phyloP scores from a whole-genome alignment of 2,113 vertebrate genomes.

The Eidolon helvum region DNA sequence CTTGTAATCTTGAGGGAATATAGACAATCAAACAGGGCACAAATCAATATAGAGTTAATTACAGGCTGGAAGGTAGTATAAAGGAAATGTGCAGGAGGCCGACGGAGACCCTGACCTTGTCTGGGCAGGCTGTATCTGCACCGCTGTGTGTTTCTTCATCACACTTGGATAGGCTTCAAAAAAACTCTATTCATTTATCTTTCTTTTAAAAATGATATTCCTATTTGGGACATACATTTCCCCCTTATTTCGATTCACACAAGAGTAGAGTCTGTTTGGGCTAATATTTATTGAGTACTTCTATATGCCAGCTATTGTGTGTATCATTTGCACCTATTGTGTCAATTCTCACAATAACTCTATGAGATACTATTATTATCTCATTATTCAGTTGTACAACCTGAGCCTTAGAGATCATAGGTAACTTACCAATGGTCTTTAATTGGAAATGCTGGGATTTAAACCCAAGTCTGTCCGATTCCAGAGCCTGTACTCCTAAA shows the following conservation, averaged over 20 bases:
- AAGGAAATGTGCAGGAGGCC: neutral
- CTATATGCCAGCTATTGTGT: neutral
- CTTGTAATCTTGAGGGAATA: neutral
- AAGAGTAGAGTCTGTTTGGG: neutral
- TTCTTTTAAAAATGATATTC: neutral
- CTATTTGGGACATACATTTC: neutral
- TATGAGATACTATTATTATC: neutral
- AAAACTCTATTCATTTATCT: neutral
- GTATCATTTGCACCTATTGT: neutral
- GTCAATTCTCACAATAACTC: neutral
- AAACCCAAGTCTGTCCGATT: neutral
- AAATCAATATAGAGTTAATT: too few species aligned
- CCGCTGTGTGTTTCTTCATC: neutral
- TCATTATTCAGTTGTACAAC: neutral
- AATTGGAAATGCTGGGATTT: neutral
- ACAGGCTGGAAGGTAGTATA: neutral
- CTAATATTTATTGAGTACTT: neutral
- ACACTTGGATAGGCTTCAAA: neutral
- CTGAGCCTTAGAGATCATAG: neutral
- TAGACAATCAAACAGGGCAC: neutral
- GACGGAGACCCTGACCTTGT: neutral
- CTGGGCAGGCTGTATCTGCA: fast-evolving
- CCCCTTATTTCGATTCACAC: neutral
- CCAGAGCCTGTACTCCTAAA: neutral
- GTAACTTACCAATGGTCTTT: neutral